Evolutionary conservation across 1,140 invertebrate genomes (phyloP).

Genomic region (Bombus huntii): DNA sequence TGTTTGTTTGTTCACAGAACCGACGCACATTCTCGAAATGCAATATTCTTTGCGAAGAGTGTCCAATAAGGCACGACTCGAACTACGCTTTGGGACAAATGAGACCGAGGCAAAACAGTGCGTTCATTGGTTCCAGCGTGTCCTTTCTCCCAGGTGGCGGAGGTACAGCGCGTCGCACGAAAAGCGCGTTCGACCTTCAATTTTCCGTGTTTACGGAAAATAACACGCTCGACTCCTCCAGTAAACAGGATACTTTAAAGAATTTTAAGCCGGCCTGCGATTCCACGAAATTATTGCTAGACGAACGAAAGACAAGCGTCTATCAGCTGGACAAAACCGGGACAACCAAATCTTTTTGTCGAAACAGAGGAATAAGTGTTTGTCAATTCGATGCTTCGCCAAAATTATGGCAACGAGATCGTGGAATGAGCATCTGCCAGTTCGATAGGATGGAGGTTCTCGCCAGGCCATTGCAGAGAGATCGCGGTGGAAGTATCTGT

Average conservation of each 20-base stretch:
- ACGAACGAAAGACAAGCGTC: constrained; percentile 61
- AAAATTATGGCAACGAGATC: too few relatives aligned
- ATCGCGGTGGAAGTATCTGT: too few relatives aligned
- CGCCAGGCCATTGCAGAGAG: too few relatives aligned
- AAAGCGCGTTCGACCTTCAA: constrained; percentile 92
- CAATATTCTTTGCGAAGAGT: constrained; percentile 86
- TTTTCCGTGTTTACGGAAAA: constrained; percentile 84
- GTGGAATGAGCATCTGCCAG: too few relatives aligned
- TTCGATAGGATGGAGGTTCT: too few relatives aligned
- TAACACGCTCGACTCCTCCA: constrained; percentile 46
- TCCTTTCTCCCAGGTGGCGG: constrained; percentile 80
- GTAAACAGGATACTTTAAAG: constrained; percentile 52
- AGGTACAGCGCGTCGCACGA: constrained; percentile 87
- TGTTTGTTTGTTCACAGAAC: constrained; percentile 79
- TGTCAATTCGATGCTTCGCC: too few relatives aligned
- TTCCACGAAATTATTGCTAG: constrained; percentile 38
- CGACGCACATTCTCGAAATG: constrained; percentile 87
- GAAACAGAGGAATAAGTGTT: too few relatives aligned
- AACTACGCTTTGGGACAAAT: constrained; percentile 48
- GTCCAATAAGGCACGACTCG: constrained; percentile 76
- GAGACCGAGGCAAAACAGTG: constrained; percentile 88
- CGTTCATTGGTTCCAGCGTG: constrained; percentile 90
- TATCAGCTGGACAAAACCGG: constrained; percentile 66
- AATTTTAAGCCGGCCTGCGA: constrained; percentile 41
- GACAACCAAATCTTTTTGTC: constrained; percentile 24